Evolutionary conservation across 2,113 vertebrate species (phyloP).

Genomic region (Sinocyclocheilus anophthalmus): DNA sequence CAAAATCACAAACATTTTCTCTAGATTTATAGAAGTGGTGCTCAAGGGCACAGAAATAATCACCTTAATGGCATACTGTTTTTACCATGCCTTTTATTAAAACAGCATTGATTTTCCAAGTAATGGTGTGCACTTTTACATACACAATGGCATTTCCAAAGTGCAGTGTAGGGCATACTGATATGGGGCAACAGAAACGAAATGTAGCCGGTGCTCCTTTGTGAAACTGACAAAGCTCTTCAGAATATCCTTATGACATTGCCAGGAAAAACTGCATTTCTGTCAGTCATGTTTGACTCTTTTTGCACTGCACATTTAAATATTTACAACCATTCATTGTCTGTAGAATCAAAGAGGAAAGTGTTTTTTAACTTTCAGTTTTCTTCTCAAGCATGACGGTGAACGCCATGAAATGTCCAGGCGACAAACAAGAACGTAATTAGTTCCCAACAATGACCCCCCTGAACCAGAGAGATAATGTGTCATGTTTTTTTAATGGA

Average conservation of each 20-base stretch:
- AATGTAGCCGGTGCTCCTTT: constrained; percentile 48
- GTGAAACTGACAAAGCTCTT: constrained; percentile 54
- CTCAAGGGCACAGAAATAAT: constrained; percentile 14
- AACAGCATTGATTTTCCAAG: constrained; percentile 33
- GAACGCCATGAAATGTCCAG: too few species aligned
- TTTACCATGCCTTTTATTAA: constrained; percentile 9
- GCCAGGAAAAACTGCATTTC: constrained; percentile 45
- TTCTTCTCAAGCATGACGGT: too few species aligned
- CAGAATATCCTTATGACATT: constrained; percentile 40
- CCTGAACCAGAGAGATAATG: neutral
- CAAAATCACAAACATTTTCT: neutral
- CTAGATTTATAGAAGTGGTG: neutral
- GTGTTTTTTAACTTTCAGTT: neutral
- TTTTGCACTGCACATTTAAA: neutral
- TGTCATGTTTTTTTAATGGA: neutral
- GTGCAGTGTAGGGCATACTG: constrained; percentile 29
- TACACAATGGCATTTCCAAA: constrained; percentile 6
- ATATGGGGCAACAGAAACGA: neutral
- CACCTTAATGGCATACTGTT: constrained; percentile 8
- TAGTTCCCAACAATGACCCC: constrained; percentile 29
- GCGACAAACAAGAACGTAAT: too few species aligned
- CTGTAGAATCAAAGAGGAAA: neutral
- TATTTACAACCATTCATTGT: neutral
- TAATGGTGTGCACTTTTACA: neutral
- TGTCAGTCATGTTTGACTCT: constrained; percentile 38